phyloP scores from a whole-genome alignment of 2,797 vertebrate species.

The Avahi laniger region DNA sequence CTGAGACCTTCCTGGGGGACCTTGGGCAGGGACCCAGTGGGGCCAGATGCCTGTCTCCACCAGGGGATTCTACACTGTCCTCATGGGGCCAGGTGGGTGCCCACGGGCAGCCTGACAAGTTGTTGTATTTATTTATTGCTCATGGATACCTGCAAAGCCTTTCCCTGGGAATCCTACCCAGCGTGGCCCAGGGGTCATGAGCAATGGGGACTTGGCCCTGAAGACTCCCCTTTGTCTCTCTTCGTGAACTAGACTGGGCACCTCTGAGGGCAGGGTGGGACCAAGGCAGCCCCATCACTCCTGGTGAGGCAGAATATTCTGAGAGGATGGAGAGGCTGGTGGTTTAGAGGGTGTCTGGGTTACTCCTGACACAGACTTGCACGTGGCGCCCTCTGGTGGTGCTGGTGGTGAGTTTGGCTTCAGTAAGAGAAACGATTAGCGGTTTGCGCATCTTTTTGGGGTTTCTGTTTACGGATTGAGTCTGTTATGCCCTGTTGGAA shows the following conservation, averaged over 20 bases:
- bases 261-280: neutral
- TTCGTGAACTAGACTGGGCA: neutral
- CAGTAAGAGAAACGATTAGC: rapidly evolving
- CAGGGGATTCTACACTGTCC: neutral
- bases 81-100: neutral
- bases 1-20: neutral
- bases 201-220: neutral
- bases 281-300: neutral
- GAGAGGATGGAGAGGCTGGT: neutral
- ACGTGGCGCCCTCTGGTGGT: conserved; percentile 40
- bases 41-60: neutral
- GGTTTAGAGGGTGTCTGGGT: too few species aligned
- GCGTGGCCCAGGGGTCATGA: neutral
- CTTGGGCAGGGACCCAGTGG: neutral
- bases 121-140: neutral
- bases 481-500: neutral
- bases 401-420: neutral
- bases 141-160: neutral
- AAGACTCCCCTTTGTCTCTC: neutral
- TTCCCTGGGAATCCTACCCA: neutral
- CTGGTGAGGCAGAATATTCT: neutral
- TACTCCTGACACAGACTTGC: neutral
- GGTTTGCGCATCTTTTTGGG: neutral
- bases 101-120: neutral
- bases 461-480: neutral